Percentiles rank a stretch among this genome's conserved stretches.
These are phyloP conservation scores for Melipona bicolor DNA, from an alignment of 2,888 invertebrate genomes.

Conservation along the genomic window DNA sequence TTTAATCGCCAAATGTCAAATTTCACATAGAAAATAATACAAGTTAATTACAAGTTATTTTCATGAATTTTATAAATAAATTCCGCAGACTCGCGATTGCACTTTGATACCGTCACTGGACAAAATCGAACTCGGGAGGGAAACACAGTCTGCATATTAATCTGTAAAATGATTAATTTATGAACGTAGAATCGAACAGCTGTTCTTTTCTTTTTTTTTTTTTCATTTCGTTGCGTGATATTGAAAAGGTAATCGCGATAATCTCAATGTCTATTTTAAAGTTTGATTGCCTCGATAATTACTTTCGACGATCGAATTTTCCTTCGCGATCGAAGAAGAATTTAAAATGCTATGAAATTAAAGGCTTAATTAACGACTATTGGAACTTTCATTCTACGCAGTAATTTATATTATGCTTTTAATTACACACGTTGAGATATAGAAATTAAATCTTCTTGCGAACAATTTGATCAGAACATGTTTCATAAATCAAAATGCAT, in stretches of 20 bases:
- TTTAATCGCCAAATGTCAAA: neutral
- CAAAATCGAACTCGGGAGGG: neutral
- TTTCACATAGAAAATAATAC: neutral
- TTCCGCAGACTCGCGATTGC: neutral
- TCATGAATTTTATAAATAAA: neutral
- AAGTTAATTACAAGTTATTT: neutral
- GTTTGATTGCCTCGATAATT: neutral
- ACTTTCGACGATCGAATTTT: neutral
- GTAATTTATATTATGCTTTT: neutral
- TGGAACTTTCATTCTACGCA: neutral
- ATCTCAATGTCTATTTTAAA: neutral
- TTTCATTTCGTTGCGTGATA: neutral
- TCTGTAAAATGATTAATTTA: neutral
- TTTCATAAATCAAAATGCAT: neutral
- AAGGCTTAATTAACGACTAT: neutral
- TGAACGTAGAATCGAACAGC: neutral
- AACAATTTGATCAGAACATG: neutral
- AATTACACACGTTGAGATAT: neutral
- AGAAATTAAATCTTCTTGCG: neutral
- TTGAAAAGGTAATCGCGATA: neutral
- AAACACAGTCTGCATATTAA: neutral
- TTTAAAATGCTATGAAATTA: neutral
- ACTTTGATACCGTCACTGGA: neutral
- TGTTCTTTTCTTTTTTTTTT: neutral
- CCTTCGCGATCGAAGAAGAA: no score